Evolutionary conservation across 1,140 invertebrate species (phyloP).

Genomic region (Drosophila prosaltans): DNA sequence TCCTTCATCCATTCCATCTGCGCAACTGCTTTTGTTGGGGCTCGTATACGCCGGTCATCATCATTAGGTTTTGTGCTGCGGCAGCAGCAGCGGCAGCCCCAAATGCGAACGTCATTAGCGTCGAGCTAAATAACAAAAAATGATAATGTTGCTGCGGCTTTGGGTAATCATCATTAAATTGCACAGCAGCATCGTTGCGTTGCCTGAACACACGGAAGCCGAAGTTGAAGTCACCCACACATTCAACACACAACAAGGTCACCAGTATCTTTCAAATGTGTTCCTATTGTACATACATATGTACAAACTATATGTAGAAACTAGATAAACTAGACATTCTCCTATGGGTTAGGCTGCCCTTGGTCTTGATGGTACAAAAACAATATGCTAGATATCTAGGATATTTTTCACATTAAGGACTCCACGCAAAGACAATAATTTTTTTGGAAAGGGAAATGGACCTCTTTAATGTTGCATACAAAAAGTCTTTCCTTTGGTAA

Average conservation of each 20-base stretch:
- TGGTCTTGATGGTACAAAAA: too few relatives aligned
- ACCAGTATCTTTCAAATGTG: conserved; percentile 14
- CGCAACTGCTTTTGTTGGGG: conserved; percentile 65
- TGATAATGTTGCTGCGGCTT: conserved; percentile 72
- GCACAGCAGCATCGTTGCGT: conserved; percentile 47
- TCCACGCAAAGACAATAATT: too few relatives aligned
- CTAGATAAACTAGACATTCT: too few relatives aligned
- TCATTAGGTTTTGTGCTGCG: conserved; percentile 71
- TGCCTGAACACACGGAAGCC: conserved; percentile 8
- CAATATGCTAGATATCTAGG: too few relatives aligned
- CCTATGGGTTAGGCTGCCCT: too few relatives aligned
- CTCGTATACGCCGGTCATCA: conserved; percentile 71
- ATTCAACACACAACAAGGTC: conserved; percentile 44
- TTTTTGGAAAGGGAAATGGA: too few relatives aligned
- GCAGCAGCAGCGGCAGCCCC: conserved; percentile 30
- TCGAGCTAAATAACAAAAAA: conserved; percentile 80
- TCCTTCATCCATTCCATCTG: conserved; percentile 17
- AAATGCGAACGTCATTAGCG: conserved; percentile 80
- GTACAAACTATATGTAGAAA: too few relatives aligned
- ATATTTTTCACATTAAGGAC: too few relatives aligned
- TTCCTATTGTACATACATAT: background rate
- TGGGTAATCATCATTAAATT: conserved; percentile 81
- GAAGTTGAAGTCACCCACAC: conserved; percentile 10
- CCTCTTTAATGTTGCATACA: too few relatives aligned
- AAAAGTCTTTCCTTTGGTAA: too few relatives aligned